Base-by-base conservation (phyloP, 2,888 invertebrate species). In the Chrysopilus asiliformis region DNA sequence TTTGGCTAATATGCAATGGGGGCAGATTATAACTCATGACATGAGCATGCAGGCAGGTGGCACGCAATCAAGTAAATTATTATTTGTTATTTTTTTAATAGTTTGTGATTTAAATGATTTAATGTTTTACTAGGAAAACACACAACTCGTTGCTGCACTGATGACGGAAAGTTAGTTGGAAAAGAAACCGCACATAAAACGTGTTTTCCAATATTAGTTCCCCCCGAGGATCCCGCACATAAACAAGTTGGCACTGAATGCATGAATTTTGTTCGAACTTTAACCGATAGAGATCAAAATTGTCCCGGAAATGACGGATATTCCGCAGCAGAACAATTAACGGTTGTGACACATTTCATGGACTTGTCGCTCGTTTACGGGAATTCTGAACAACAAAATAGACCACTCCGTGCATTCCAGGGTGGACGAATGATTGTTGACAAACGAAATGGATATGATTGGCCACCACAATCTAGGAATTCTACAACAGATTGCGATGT, bases 311-410 rank as follows among this genome's bases (percentile, higher is more conserved):
- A 62, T 33, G 54, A 60, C 25, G 40, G 43, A 3, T 39, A 48
- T 1, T 64, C 69, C 45, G 68, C 73, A 20, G 77, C 76, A 31
- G 77, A 80, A 60, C 80, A 79, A 66, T 72, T 79, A 55, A 53
- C 56, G 36, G 38, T 48, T 18, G 50, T 50, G 4, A 51, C 56
- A 2, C 49, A 53, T 12, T 58, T 46, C 47, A 63, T 84, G 67
- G 85, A 85, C 51, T 66, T 79, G 4, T 87, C 87, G 0, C 58
- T 81, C 20, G 79, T 87, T 2, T 90, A 89, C 52, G 89, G 89
- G 2, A 83, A 76, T 42, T 76, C 70, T 3, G 68, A 70, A 10
- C 64, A 70, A 24, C 74, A 79, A 43, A 75, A 77, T 12, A 66
- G 68, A 7, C 71, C 72, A 16, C 64, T 87, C 14, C 68, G 89